Evolutionary conservation across 2,797 vertebrate species (phyloP), one percentile per base, ranked within the genome.

Genomic region (Anabas testudineus): DNA sequence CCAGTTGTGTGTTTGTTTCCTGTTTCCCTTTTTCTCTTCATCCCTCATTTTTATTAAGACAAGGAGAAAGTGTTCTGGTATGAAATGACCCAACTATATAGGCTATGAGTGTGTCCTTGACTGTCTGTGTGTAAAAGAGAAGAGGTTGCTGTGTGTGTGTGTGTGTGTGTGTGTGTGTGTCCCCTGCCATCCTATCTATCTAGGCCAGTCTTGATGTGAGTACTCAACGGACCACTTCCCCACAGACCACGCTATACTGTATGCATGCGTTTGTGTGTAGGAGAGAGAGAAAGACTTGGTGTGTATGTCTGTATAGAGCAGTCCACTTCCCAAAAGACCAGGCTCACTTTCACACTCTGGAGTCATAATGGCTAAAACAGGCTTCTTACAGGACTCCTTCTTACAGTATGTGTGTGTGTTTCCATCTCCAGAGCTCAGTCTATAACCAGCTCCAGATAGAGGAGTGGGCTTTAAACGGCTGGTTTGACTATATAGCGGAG

Each of bases 121-220:
- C 80, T 66, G 67, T 82, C 66, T 79, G 82, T 80, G 82, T 71
- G 69, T 61, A 74, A 81, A 70, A 76, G 55, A 75, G 58, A 66
- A 54, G 65, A 65, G 56, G 49, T 39, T 28, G 19, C 45, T 53
- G 49, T 60, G 26, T 32, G 57, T 43, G 55, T 53, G 49, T 60
- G 26, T 32, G 57, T 43, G 55, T n/a, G 21, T 30, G 56, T 43
- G 56, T 45, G 39, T 30, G 58, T 71, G 72, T 74, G 82, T 87
- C 74, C 78, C 83, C 77, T 88, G 80, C 84, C 74, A 84, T 88
- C 76, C 85, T 77, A 70, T 91, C 87, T 93, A 93, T 94, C 90
- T 94, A 92, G 93, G 93, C 87, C 92, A 94, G 84, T 91, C 88
- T 87, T 91, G 90, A 93, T 89, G 54, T 72, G 84, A 71, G 85